Evolutionary conservation across 2,113 vertebrate species (phyloP).

Genomic region (Leptocoma aspasia): DNA sequence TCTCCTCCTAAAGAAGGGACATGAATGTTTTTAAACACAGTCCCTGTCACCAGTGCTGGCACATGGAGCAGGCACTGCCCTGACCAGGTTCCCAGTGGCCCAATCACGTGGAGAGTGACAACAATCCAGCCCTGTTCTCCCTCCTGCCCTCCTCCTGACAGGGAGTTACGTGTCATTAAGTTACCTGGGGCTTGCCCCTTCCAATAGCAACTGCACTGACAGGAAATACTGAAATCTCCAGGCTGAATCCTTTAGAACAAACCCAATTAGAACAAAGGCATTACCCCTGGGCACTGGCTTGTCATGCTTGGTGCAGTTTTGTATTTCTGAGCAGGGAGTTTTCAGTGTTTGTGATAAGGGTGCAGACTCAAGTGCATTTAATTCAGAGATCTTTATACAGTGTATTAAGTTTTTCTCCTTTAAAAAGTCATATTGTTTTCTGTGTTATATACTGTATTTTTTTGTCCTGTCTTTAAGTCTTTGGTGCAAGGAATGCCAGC

Average conservation of each 20-base stretch:
- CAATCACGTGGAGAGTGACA: background rate
- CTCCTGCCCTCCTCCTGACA: background rate
- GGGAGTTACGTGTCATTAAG: background rate
- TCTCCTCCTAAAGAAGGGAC: background rate
- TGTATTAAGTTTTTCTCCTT: background rate
- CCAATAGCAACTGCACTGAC: background rate
- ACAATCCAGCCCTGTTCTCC: background rate
- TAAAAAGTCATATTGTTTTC: background rate
- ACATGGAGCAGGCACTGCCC: background rate
- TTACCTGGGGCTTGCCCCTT: background rate
- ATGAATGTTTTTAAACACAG: background rate
- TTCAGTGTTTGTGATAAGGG: background rate
- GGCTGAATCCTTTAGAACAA: background rate
- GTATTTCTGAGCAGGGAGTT: background rate
- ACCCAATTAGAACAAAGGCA: background rate
- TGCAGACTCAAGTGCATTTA: background rate
- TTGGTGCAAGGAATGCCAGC: background rate
- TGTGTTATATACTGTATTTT: background rate
- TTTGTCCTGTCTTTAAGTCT: background rate
- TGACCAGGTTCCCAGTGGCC: background rate
- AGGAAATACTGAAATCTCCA: background rate
- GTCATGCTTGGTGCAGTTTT: fast-evolving
- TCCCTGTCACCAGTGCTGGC: background rate
- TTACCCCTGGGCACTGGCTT: background rate
- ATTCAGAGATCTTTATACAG: background rate